phyloP scores from a whole-genome alignment of 2,888 invertebrate genomes.

The Torymus aiolomorphi region DNA sequence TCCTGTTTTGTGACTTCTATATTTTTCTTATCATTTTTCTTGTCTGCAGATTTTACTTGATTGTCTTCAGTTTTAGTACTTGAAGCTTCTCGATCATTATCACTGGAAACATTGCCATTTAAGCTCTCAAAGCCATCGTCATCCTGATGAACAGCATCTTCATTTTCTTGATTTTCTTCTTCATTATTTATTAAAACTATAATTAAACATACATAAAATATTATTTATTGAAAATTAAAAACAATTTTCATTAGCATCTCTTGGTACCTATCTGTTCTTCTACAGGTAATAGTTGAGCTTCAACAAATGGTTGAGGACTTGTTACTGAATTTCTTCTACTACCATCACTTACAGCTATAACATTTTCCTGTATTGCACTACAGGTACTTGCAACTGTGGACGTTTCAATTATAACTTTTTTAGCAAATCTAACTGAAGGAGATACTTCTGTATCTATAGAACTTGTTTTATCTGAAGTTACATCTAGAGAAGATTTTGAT shows the following conservation, averaged over 20 bases:
- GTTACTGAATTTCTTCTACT: conserved; percentile 35
- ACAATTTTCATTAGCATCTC: background rate
- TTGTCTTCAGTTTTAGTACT: conserved; percentile 49
- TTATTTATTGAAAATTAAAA: conserved; percentile 10
- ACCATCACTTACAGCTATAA: conserved; percentile 15
- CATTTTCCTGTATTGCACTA: conserved; percentile 40
- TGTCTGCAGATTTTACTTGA: conserved; percentile 18
- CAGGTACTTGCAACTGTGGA: conserved; percentile 50
- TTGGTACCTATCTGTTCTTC: conserved; percentile 57
- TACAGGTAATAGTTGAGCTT: conserved; percentile 49
- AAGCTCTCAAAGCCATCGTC: conserved; percentile 92
- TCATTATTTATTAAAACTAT: conserved; percentile 56
- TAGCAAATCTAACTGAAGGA: conserved; percentile 71
- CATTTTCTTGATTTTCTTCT: conserved; percentile 63
- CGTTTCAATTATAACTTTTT: conserved; percentile 70
- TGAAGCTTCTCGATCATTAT: conserved; percentile 78
- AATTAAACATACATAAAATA: conserved; percentile 22
- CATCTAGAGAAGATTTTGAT: conserved; percentile 66
- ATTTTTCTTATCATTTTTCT: background rate
- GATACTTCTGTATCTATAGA: conserved; percentile 63
- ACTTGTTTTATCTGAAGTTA: conserved; percentile 63
- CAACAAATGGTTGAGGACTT: conserved; percentile 40
- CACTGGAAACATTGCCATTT: conserved; percentile 87
- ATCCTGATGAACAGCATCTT: conserved; percentile 75
- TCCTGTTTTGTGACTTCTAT: conserved; percentile 10